phyloP scores from a whole-genome alignment of 2,888 invertebrate species.

The Cheiracanthium punctorium region DNA sequence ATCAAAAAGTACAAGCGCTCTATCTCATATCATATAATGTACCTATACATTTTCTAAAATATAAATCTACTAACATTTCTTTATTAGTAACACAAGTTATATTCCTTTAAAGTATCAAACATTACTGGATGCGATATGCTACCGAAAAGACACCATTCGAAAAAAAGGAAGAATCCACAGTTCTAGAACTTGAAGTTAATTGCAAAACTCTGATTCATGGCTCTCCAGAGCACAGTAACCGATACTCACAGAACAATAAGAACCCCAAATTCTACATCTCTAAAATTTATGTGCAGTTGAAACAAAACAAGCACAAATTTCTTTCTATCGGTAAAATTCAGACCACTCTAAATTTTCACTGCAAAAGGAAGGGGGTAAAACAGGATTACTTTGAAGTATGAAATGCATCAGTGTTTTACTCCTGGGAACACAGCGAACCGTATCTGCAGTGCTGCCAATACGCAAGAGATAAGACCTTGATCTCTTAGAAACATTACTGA shows the following conservation, averaged over 20 bases:
- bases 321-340: background rate
- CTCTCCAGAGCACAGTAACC: background rate
- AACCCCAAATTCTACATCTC: background rate
- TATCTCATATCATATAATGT: too few species aligned
- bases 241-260: too few species aligned
- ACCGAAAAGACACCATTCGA: too few species aligned
- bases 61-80: too few species aligned
- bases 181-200: too few species aligned
- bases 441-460: conserved; percentile 52
- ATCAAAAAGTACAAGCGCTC: too few species aligned
- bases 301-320: background rate
- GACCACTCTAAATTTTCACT: conserved; percentile 6
- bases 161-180: too few species aligned
- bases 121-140: too few species aligned
- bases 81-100: too few species aligned
- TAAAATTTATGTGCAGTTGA: background rate
- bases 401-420: conserved; percentile 59
- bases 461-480: conserved; percentile 56
- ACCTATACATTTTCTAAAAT: too few species aligned
- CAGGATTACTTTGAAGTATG: conserved; percentile 59
- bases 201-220: background rate
- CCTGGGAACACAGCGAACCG: conserved; percentile 53
- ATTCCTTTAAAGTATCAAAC: too few species aligned
- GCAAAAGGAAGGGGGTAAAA: conserved; percentile 15
- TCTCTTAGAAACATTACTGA: conserved; percentile 52